A percentile compares a stretch with the other conserved stretches of the same genome.
Conservation (phyloP, 1,140 invertebrate genomes). For the Homalodisca vitripennis region DNA sequence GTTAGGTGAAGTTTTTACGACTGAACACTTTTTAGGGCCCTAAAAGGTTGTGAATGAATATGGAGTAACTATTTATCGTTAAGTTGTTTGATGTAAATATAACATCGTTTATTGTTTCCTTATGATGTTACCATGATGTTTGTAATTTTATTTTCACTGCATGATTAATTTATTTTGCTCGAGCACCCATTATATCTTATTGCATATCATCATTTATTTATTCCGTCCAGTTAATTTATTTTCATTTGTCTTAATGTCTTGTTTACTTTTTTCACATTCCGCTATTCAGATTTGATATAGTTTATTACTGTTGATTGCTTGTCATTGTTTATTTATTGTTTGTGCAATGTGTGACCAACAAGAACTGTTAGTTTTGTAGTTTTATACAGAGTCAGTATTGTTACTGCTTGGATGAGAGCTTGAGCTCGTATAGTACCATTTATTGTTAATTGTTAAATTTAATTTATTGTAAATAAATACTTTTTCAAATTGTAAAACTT, state of each 20-base stretch:
- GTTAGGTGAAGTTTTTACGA: neutral
- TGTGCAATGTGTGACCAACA: neutral
- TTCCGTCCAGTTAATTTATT: slow-evolving; percentile 2
- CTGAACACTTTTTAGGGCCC: neutral
- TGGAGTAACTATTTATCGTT: neutral
- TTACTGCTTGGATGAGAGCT: neutral
- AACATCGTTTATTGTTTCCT: slow-evolving; percentile 1
- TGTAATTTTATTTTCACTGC: slow-evolving; percentile 1
- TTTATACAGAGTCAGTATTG: slow-evolving; percentile 3
- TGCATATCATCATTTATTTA: neutral
- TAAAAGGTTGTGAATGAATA: neutral
- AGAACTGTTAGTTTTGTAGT: neutral
- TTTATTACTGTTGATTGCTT: too few species aligned
- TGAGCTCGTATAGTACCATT: neutral
- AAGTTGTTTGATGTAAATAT: slow-evolving; percentile 13
- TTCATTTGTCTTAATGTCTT: neutral
- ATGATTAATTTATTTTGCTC: neutral
- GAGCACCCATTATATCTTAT: too few species aligned
- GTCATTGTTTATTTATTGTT: slow-evolving; percentile 7
- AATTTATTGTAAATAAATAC: slow-evolving; percentile 20
- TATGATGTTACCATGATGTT: slow-evolving; percentile 10
- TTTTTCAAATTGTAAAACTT: slow-evolving; percentile 6
- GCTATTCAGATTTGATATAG: too few species aligned
- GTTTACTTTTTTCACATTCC: too few species aligned
- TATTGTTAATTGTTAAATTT: slow-evolving; percentile 17